phyloP scores from a whole-genome alignment of 2,888 invertebrate genomes.

The Scotopteryx bipunctaria region DNA sequence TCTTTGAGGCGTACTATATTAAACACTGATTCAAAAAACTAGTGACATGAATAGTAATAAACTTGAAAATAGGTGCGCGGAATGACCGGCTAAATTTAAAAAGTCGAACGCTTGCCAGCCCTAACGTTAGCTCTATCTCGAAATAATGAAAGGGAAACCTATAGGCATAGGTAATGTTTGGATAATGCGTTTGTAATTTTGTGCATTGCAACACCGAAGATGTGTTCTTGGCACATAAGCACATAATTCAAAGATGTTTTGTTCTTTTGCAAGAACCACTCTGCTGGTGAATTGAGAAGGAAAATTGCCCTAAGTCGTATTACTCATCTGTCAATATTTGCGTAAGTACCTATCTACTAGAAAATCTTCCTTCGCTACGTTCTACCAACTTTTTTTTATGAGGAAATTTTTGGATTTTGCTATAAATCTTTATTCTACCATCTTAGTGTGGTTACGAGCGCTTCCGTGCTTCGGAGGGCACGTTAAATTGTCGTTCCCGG shows the following conservation, averaged over 20 bases:
- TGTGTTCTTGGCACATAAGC: slow-evolving; percentile 23
- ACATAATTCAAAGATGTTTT: slow-evolving; percentile 20
- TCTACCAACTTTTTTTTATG: too few species aligned
- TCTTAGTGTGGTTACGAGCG: too few species aligned
- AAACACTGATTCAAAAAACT: too few species aligned
- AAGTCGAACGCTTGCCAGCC: slow-evolving; percentile 10
- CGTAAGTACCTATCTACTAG: not conserved
- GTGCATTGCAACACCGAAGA: slow-evolving; percentile 45
- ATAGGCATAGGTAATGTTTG: slow-evolving; percentile 30
- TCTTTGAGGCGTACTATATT: too few species aligned
- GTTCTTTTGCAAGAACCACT: slow-evolving; percentile 20
- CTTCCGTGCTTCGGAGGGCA: too few species aligned
- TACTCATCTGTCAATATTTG: slow-evolving; percentile 13
- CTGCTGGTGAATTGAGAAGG: not conserved
- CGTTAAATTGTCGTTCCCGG: too few species aligned
- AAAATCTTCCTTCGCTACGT: not conserved
- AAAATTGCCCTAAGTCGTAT: slow-evolving; percentile 15
- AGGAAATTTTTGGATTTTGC: too few species aligned
- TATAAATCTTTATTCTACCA: too few species aligned
- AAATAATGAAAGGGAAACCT: slow-evolving; percentile 38
- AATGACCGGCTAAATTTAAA: not conserved
- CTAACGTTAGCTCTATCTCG: slow-evolving; percentile 22
- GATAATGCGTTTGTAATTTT: slow-evolving; percentile 47
- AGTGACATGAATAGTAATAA: not conserved
- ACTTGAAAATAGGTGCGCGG: not conserved